Evolutionary conservation across 2,797 vertebrate species (phyloP).

Genomic region (Megaceryle alcyon): DNA sequence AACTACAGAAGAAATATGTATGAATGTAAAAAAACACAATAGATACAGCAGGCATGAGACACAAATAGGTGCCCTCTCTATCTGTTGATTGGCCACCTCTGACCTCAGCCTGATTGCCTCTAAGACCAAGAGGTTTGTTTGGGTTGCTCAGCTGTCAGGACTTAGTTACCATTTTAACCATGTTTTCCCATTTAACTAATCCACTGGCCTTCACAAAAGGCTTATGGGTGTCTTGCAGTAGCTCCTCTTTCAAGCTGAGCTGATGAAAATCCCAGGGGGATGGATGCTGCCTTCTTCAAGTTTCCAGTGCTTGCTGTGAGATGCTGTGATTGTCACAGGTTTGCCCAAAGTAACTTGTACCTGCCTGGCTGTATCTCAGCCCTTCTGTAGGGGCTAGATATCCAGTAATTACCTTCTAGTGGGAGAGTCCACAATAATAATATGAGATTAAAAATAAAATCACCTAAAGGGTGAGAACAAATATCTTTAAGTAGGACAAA

Average conservation of each 20-base stretch:
- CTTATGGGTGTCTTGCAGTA: accelerated
- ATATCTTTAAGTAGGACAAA: background rate
- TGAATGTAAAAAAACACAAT: background rate
- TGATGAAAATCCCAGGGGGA: background rate
- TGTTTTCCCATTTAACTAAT: background rate
- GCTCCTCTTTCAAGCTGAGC: accelerated
- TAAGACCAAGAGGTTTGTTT: background rate
- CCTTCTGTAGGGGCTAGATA: accelerated
- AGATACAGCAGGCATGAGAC: background rate
- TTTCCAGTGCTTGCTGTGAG: background rate
- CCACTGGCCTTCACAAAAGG: background rate
- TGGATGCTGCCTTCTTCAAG: background rate
- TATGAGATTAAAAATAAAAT: background rate
- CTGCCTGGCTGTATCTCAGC: accelerated
- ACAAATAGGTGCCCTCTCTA: background rate
- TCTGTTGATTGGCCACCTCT: background rate
- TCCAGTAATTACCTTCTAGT: background rate
- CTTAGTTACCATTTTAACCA: background rate
- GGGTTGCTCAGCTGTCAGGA: background rate
- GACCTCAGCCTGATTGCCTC: background rate
- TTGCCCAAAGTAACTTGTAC: accelerated
- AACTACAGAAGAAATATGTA: accelerated
- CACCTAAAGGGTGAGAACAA: background rate
- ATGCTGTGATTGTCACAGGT: accelerated
- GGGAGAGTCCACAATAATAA: background rate